phyloP scores from a whole-genome alignment of 2,113 vertebrate species.

The Datnioides undecimradiatus region DNA sequence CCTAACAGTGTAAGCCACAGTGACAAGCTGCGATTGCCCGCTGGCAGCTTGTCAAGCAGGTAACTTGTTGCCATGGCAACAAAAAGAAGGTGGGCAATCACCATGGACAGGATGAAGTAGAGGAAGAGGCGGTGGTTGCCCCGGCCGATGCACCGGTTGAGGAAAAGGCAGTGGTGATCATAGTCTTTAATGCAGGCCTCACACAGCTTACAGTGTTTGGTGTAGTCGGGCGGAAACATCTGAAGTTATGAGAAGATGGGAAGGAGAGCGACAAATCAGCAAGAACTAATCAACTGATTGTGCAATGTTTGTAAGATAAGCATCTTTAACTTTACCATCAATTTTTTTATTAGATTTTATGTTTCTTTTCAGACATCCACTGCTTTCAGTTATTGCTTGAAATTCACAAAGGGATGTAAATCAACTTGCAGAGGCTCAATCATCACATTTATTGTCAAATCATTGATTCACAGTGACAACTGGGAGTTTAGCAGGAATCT shows the following conservation, averaged over 20 bases:
- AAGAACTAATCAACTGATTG: background rate
- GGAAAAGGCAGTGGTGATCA: conserved; percentile 88
- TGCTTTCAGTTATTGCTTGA: background rate
- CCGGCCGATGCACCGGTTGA: conserved; percentile 84
- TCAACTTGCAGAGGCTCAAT: background rate
- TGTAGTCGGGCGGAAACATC: conserved; percentile 82
- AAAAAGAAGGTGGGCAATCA: conserved; percentile 71
- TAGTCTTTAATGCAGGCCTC: conserved; percentile 85
- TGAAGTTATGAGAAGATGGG: conserved; percentile 50
- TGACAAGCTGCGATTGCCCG: conserved; percentile 14
- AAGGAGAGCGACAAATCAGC: background rate
- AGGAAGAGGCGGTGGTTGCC: conserved; percentile 85
- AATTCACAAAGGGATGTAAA: background rate
- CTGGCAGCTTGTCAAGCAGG: conserved; percentile 60
- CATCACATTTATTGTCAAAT: background rate
- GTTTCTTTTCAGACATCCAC: background rate
- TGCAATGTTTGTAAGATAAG: background rate
- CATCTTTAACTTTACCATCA: background rate
- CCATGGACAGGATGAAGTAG: conserved; percentile 81
- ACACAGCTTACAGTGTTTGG: conserved; percentile 87
- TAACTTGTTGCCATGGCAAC: conserved; percentile 65
- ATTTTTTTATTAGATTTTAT: background rate
- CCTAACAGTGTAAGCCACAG: conserved; percentile 65
- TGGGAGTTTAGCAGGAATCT: background rate
- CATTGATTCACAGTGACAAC: background rate